phyloP scores from a whole-genome alignment of 2,113 vertebrate genomes.

The Hoplias malabaricus region DNA sequence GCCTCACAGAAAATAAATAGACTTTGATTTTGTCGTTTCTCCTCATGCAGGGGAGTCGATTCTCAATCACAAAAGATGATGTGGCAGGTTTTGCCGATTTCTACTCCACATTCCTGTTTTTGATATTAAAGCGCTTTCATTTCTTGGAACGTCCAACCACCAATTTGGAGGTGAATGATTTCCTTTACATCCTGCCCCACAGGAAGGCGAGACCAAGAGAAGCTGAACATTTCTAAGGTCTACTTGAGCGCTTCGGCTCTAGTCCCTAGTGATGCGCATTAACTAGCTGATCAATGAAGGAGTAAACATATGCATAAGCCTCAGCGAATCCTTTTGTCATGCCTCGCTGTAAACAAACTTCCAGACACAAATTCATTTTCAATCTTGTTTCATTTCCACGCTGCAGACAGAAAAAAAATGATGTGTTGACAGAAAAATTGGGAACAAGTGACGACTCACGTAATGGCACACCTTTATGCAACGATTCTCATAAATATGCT shows the following conservation, averaged over 20 bases:
- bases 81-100: background rate
- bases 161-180: conserved; percentile 12
- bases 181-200: conserved; percentile 35
- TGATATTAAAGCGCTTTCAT: conserved; percentile 11
- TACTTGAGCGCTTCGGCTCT: conserved; percentile 1
- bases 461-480: conserved; percentile 62
- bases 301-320: conserved; percentile 38
- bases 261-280: conserved; percentile 37
- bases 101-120: conserved; percentile 7
- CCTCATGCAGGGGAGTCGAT: conserved; percentile 10
- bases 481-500: conserved; percentile 60
- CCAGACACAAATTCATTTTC: conserved; percentile 51
- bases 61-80: conserved; percentile 27
- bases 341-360: conserved; percentile 49
- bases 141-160: background rate
- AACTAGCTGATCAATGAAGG: conserved; percentile 38
- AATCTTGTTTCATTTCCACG: conserved; percentile 47
- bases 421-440: conserved; percentile 36
- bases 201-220: conserved; percentile 1
- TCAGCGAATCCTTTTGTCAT: conserved; percentile 50
- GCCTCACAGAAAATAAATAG: conserved; percentile 18
- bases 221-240: conserved; percentile 28
- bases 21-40: conserved; percentile 39
- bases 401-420: conserved; percentile 1
- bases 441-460: conserved; percentile 31